Evolutionary conservation across 1,140 invertebrate species (phyloP), one percentile per base, ranked within the genome.

Genomic region (Ostrea edulis): DNA sequence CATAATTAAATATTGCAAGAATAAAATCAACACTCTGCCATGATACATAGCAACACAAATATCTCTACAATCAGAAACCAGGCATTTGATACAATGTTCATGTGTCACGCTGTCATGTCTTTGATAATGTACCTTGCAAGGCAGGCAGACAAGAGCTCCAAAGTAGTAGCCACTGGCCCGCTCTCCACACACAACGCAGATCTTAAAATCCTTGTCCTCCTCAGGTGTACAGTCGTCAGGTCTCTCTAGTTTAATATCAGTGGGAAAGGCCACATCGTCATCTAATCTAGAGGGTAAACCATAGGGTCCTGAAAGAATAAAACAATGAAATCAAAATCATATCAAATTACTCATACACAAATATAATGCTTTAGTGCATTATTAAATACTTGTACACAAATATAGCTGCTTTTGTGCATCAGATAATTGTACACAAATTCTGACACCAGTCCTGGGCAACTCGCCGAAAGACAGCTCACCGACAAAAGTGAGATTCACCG

Each of bases 141-240:
- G 95, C 65, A 95, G 93, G 84, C 95, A 95, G 22, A 95, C 95
- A 5, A 95, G 89, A 8, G 95, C 95, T 35, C 95, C 95, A 88
- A 96, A 96, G 90, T 96, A 95, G 54, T 94, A 93, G n/a, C 95
- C 95, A 68, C 92, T 93, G 17, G 95, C 95, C 44, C 91, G 90
- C 86, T 95, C 95, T 58, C 93, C 92, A 89, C 95, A 96, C 0
- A 96, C 95, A 25, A 91, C 90, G 81, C 91, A 92, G 82, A 92
- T 82, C 87, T 92, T 92, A 29, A 90, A 68, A 44, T 92, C 91
- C 81, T 90, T 89, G 86, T 88, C 89, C 8, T 90, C 90, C 29
- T 92, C 91, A 85, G 87, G 89, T 84, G 90, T 88, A 89, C 88
- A 88, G 84, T 92, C 90, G 84, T 90, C 88, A 29, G 87, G 84